Base-by-base conservation (phyloP, 2,113 vertebrate genomes). In the Butastur rufipennis region DNA sequence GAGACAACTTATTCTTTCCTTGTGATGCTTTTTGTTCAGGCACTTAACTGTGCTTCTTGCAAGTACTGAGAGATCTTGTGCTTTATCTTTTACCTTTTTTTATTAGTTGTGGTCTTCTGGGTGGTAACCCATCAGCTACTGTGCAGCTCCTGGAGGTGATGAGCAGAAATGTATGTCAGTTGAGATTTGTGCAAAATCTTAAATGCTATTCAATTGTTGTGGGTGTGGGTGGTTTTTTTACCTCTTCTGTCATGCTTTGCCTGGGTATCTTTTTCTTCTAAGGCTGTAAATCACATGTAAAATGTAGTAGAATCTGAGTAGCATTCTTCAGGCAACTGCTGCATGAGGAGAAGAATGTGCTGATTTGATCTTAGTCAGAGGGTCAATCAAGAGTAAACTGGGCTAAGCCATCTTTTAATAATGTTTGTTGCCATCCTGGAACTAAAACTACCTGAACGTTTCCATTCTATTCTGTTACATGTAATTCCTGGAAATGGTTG, bases 401-500 rank as follows among this genome's bases (percentile, higher is more conserved):
- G 25, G 29, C 18, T 78, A 86, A 74, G 12, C 23, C 8, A 15
- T 91, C 21, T 63, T 85, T 84, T 72, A 78, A 31, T 92, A 16
- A 59, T 2, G 2, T 72, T 95, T 68, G 16, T 92, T 92, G 47
- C 47, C 14, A 11, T 56, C 26, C 16, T 81, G 32, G n/a, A 61
- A 48, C 47, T 92, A n/a, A 83, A 92, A 59, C 27, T 78, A 29
- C 8, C 3, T 36, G 17, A 72, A 56, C 13, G 13, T 36, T 93
- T 91, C 50, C 67, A 29, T 86, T 88, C 26, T 81, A 0, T 77
- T 78, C 36, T 93, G 27, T 62, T 86, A 31, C 17, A 63, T 78
- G n/a, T 94, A 91, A 63, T 94, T 94, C 73, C 71, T 95, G 62
- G 77, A 97, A 94, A 80, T 63, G 26, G 32, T 80, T n/a, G 50